Conservation (phyloP, 2,888 invertebrate species). For the Laspeyria flexula region DNA sequence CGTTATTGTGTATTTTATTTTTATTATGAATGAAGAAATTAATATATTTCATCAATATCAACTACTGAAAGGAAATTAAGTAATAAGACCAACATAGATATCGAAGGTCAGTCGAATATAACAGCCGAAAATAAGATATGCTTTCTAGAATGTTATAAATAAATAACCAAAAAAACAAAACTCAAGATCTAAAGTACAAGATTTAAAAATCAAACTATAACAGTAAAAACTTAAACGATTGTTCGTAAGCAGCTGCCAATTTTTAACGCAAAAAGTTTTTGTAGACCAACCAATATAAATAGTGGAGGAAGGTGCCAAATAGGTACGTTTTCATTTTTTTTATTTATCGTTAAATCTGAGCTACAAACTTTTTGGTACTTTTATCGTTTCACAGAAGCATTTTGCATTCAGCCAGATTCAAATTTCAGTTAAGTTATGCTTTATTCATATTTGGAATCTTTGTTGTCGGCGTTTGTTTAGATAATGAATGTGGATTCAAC, state of each 20-base stretch:
- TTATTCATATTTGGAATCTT: conserved; percentile 24
- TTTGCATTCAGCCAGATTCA: conserved; percentile 48
- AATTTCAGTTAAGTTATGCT: conserved; percentile 29
- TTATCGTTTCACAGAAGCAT: conserved; percentile 44
- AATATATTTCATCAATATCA: no score
- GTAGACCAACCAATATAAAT: conserved; percentile 8
- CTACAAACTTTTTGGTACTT: conserved; percentile 51
- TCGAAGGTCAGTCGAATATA: no score
- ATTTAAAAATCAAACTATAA: not conserved
- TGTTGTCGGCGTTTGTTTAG: conserved; percentile 13
- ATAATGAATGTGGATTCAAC: conserved; percentile 2
- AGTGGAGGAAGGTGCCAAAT: conserved; percentile 25
- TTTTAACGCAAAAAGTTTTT: conserved; percentile 64
- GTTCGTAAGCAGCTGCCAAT: conserved; percentile 62
- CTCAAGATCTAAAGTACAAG: not conserved
- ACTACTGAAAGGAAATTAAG: no score
- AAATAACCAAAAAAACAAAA: not conserved
- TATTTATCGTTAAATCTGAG: conserved; percentile 61
- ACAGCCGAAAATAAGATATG: no score
- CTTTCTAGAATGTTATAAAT: not conserved
- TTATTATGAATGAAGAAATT: no score
- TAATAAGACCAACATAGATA: no score
- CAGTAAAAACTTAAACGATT: no score
- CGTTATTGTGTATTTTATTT: no score
- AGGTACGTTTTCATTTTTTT: conserved; percentile 61